Evolutionary conservation across 2,113 vertebrate species (phyloP), one percentile per base, ranked within the genome.

Genomic region (Heteronetta atricapilla): DNA sequence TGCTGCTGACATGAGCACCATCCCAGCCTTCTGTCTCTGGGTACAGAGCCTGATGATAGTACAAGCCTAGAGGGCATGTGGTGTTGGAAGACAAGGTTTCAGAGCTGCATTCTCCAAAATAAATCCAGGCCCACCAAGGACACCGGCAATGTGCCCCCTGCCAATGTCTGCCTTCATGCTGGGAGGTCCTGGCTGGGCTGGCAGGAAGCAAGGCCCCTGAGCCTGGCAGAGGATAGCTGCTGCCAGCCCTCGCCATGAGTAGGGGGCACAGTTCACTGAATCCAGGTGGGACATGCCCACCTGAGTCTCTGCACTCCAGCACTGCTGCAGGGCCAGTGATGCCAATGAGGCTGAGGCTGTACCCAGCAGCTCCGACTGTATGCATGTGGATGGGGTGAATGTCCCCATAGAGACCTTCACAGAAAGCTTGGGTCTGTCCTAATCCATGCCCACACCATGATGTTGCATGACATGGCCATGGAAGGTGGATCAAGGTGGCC

Each of bases 341-440:
- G 8, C 10, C 34, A 62, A 5, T 7, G 28, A 66, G 60, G 20
- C 34, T 16, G 19, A 26, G 34, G 31, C 70, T 93, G 40, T 3
- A 46, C 1, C 21, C 81, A 94, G 85, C 66, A 63, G 22, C 55
- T 38, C 25, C 31, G 20, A 26, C 40, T 73, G 81, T 10, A 46
- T 66, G 34, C 74, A 60, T 0, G 0, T 10, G n/a, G 58, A 36
- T 1, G 1, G 3, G 50, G 33, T 2, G 5, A 56, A 29, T 6
- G n/a, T 69, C n/a, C 55, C 53, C n/a, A 26, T 29, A 23, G 3
- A 18, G 8, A 66, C 16, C 19, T 82, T 69, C 28, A 73, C 21
- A 69, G 76, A 38, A 55, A 73, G 50, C 53, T 40, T 5, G 15
- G 53, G 53, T 10, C 36, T 46, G 48, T 26, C 72, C 42, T 53